Percentiles rank a stretch among this genome's conserved stretches.
phyloP scores from a whole-genome alignment of 2,797 vertebrate genomes.

The Oryzias sinensis region DNA sequence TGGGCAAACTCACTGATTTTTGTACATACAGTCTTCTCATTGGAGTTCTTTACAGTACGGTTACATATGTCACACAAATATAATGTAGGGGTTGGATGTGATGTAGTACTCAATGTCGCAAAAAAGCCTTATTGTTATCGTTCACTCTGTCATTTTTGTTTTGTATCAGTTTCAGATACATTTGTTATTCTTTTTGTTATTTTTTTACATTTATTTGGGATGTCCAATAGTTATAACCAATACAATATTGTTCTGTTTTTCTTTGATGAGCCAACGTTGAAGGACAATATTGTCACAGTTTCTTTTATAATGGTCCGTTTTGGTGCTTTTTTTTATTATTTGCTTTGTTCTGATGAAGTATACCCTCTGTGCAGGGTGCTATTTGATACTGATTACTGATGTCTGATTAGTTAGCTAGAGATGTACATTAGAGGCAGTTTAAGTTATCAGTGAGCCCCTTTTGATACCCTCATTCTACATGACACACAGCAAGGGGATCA shows the following conservation, averaged over 20 bases:
- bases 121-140: constrained; percentile 82
- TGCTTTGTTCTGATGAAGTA: constrained; percentile 67
- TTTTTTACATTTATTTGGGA: constrained; percentile 72
- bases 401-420: constrained; percentile 72
- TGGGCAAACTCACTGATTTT: constrained; percentile 44
- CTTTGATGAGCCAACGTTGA: constrained; percentile 77
- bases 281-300: constrained; percentile 70
- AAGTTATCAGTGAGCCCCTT: constrained; percentile 66
- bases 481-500: constrained; percentile 35
- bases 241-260: constrained; percentile 73
- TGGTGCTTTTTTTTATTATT: constrained; percentile 70
- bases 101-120: constrained; percentile 72
- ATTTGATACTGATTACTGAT: constrained; percentile 78
- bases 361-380: constrained; percentile 74
- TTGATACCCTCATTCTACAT: constrained; percentile 27
- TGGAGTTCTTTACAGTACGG: constrained; percentile 66
- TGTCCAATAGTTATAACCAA: constrained; percentile 77
- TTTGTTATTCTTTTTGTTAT: constrained; percentile 80
- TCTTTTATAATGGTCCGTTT: constrained; percentile 66
- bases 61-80: constrained; percentile 71
- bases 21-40: constrained; percentile 74
- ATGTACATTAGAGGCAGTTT: constrained; percentile 70
- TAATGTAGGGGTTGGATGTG: constrained; percentile 71
- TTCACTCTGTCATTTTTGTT: constrained; percentile 77
- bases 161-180: constrained; percentile 71